Conservation (phyloP, 2,113 vertebrate species). For the Labrus mixtus region DNA sequence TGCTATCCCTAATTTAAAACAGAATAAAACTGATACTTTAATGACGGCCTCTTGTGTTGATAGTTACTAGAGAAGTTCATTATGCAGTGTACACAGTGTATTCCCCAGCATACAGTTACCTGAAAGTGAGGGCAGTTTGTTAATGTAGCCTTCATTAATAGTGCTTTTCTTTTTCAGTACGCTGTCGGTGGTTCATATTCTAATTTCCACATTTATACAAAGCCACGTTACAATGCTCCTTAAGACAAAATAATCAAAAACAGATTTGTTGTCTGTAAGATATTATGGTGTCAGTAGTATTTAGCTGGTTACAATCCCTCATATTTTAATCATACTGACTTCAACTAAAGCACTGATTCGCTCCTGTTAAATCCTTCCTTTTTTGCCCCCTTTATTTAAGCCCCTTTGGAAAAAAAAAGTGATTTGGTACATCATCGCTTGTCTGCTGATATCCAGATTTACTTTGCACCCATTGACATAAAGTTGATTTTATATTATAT, state of each 20-base stretch:
- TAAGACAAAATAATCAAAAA: constrained; percentile 3
- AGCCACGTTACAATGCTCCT: constrained; percentile 20
- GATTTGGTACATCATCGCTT: neutral
- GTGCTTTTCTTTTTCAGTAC: constrained; percentile 40
- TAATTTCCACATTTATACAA: constrained; percentile 13
- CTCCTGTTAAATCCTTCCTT: constrained; percentile 15
- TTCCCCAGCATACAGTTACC: constrained; percentile 20
- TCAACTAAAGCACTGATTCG: constrained; percentile 31
- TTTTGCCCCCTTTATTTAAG: constrained; percentile 51
- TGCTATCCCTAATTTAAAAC: constrained; percentile 15
- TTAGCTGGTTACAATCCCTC: constrained; percentile 20
- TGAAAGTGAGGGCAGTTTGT: constrained; percentile 33
- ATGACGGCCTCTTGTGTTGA: constrained; percentile 47
- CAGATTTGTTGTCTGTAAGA: constrained; percentile 5
- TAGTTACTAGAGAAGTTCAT: constrained; percentile 20
- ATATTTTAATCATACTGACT: constrained; percentile 21
- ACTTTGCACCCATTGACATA: neutral
- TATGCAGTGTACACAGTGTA: constrained; percentile 9
- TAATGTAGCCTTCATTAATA: constrained; percentile 38
- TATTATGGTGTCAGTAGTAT: constrained; percentile 15
- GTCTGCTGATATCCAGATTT: constrained; percentile 1
- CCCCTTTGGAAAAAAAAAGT: neutral
- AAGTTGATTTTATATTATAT: constrained; percentile 14
- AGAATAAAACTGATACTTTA: constrained; percentile 15
- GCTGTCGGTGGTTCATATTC: constrained; percentile 35